Percentiles rank a stretch among this genome's conserved stretches.
Conservation (phyloP, 2,888 invertebrate genomes). For the Parelbella ahira region DNA sequence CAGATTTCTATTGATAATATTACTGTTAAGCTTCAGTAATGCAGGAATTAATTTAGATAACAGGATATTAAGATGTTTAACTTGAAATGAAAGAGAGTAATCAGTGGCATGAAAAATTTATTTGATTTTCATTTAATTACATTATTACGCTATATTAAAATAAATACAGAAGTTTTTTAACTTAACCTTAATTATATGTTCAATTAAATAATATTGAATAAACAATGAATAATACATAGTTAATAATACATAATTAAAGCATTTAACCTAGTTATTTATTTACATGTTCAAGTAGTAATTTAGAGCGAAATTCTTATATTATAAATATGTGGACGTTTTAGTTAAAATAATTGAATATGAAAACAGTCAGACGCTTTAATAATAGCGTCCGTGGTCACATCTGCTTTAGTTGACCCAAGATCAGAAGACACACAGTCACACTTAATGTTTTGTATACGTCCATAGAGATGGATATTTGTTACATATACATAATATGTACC, state of each 20-base stretch:
- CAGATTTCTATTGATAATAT: too few species aligned
- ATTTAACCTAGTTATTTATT: constrained; percentile 67
- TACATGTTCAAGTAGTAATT: constrained; percentile 54
- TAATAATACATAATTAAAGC: constrained; percentile 47
- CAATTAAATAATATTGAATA: constrained; percentile 68
- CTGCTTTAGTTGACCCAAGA: too few species aligned
- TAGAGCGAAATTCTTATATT: constrained; percentile 18
- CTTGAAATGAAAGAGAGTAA: constrained; percentile 35
- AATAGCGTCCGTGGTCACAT: too few species aligned
- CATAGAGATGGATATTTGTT: too few species aligned
- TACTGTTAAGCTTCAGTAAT: too few species aligned
- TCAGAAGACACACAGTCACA: too few species aligned
- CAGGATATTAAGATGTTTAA: too few species aligned
- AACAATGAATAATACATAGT: constrained; percentile 54
- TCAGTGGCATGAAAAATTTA: constrained; percentile 79
- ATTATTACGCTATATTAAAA: constrained; percentile 74
- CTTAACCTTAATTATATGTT: constrained; percentile 65
- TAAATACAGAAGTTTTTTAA: constrained; percentile 77
- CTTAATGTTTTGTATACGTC: too few species aligned
- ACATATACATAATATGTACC: too few species aligned
- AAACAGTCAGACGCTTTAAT: too few species aligned
- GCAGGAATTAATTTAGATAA: too few species aligned
- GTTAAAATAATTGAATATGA: too few species aligned
- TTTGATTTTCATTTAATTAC: constrained; percentile 76
- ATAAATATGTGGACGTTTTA: constrained; percentile 7